These are phyloP conservation scores for Numida meleagris DNA, from an alignment of 2,113 vertebrate species.

Conservation along the genomic window DNA sequence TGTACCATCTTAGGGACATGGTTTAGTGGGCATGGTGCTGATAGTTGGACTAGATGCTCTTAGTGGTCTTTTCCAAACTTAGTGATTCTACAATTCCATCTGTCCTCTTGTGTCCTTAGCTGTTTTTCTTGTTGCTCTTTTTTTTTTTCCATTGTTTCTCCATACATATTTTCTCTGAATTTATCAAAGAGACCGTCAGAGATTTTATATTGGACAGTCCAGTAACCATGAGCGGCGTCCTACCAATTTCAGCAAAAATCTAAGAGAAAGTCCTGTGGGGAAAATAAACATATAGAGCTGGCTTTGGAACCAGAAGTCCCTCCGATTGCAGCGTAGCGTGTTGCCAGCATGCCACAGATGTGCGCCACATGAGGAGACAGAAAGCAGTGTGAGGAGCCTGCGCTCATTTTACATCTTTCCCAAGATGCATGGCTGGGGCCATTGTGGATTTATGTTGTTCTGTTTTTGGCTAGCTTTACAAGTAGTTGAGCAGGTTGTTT, in stretches of 20 bases:
- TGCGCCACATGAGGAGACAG: slow-evolving; percentile 72
- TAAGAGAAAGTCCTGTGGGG: background rate
- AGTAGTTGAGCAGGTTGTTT: slow-evolving; percentile 17
- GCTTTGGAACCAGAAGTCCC: slow-evolving; percentile 52
- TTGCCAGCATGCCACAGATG: slow-evolving; percentile 58
- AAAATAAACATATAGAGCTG: slow-evolving; percentile 7
- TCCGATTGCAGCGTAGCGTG: background rate
- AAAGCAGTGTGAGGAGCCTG: slow-evolving; percentile 29
- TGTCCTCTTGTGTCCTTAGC: background rate
- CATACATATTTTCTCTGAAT: background rate
- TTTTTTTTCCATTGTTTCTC: background rate
- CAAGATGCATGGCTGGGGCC: slow-evolving; percentile 48
- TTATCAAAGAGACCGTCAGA: background rate
- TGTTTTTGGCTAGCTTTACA: slow-evolving; percentile 10
- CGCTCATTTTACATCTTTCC: slow-evolving; percentile 44
- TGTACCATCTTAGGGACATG: background rate
- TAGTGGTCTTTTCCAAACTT: too few species aligned
- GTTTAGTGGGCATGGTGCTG: too few species aligned
- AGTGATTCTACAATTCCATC: background rate
- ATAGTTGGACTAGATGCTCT: too few species aligned
- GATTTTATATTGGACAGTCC: background rate
- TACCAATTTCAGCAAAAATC: background rate
- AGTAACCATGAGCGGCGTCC: background rate
- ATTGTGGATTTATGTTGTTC: slow-evolving; percentile 8
- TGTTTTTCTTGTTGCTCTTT: background rate